Percentiles rank a stretch among this genome's conserved stretches.
Evolutionary conservation across 30 jellyfish, hydroid and myxozoan genomes (phyloP).

Genomic region (Aurelia sp.): DNA sequence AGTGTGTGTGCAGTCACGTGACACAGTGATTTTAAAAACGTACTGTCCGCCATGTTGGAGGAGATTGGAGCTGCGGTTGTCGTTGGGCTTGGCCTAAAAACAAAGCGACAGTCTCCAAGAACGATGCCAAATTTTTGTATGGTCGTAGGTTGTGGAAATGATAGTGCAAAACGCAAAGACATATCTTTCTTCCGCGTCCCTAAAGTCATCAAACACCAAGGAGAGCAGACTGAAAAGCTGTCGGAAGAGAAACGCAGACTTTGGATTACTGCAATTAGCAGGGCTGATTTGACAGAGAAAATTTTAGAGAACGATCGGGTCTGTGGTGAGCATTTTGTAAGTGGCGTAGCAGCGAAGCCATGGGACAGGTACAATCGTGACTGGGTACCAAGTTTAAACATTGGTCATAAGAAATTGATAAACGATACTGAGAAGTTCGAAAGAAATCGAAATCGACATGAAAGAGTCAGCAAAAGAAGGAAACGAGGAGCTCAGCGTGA

Average conservation of each 20-base stretch:
- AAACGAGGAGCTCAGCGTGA: conserved; percentile 10
- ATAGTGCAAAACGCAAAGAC: not conserved
- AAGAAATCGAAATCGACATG: not conserved
- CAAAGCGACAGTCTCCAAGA: not conserved
- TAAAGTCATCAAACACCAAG: not conserved
- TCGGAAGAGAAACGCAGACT: too few species aligned
- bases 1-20: too few species aligned
- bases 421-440: not conserved
- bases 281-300: too few species aligned
- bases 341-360: too few species aligned
- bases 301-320: too few species aligned
- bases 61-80: conserved; percentile 11
- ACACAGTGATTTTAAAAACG: not conserved
- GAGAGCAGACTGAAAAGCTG: too few species aligned
- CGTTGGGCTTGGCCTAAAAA: conserved; percentile 3
- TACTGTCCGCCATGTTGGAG: conserved; percentile 30
- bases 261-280: too few species aligned
- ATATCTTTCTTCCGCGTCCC: not conserved
- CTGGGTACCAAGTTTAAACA: not conserved
- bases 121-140: not conserved
- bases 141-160: conserved; percentile 11
- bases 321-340: too few species aligned
- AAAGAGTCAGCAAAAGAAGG: not conserved
- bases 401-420: not conserved
- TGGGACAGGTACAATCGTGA: too few species aligned